Percentiles rank a stretch among this genome's conserved stretches.
Evolutionary conservation across 2,797 vertebrate genomes (phyloP).

Genomic region (Esox lucius): DNA sequence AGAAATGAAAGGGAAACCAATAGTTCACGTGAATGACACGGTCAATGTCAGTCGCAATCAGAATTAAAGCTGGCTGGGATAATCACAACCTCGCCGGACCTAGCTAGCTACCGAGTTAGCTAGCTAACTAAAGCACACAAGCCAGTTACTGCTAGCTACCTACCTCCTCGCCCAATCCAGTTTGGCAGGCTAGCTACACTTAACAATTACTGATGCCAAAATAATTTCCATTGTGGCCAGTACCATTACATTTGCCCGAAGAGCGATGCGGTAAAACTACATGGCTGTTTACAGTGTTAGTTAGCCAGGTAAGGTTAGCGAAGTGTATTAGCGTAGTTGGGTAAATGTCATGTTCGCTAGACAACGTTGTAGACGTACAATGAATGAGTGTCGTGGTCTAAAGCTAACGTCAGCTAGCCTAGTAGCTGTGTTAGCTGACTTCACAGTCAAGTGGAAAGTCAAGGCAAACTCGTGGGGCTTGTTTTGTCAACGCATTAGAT

Average conservation of each 20-base stretch:
- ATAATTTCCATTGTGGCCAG: neutral
- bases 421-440: neutral
- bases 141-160: neutral
- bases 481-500: neutral
- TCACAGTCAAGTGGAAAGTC: neutral
- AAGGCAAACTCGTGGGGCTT: neutral
- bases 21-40: neutral
- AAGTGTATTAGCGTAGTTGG: neutral
- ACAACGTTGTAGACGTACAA: neutral
- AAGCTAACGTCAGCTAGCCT: neutral
- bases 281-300: neutral
- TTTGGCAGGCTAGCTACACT: neutral
- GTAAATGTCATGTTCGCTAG: neutral
- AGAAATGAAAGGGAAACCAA: slow-evolving; percentile 15
- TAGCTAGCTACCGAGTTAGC: neutral
- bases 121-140: neutral
- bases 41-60: neutral
- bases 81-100: neutral
- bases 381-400: neutral
- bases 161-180: neutral
- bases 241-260: neutral
- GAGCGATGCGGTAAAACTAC: neutral
- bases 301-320: neutral
- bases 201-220: neutral
- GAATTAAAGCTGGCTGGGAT: neutral